Evolutionary conservation across 1,140 invertebrate genomes (phyloP), one percentile per base, ranked within the genome.

Genomic region (Anadara kagoshimensis): DNA sequence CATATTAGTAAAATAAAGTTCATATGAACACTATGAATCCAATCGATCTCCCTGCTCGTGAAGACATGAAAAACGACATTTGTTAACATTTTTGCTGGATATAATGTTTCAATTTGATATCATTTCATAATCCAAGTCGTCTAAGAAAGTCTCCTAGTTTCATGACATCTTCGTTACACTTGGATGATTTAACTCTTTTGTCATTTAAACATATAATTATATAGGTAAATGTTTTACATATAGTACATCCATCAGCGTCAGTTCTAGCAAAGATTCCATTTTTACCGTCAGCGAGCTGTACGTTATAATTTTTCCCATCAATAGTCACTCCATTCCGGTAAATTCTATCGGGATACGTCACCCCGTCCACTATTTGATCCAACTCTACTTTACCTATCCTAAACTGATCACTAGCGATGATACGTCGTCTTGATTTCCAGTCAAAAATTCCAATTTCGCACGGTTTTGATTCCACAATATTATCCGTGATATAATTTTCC

Each of bases 101-200:
- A 36, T 36, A 3, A 36, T 3, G 2, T 36, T 36, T 3, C 29
- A 36, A 3, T 7, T 36, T 36, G 29, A 36, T 36, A 36, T 36
- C 29, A 36, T 36, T 36, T 36, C 29, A 81, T 69, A 81, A 57
- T 16, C 75, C 79, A 24, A 63, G 63, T 36, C 67, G 62, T 22
- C 45, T 49, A 51, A 81, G 54, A 56, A 71, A 79, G 72, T 81
- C 79, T 5, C 79, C 77, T 2, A 81, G 57, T 43, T 73, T 72
- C 79, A 81, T 81, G 51, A 81, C 63, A 26, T 79, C 70, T 64
- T 81, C 79, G 45, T 81, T 81, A 47, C 77, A 81, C 44, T 67
- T 61, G 56, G 64, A 47, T 22, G 74, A 66, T 26, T 63, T 57
- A 4, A 73, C 70, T 5, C 36, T 51, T 8, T 69, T 26, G 54